phyloP scores from a whole-genome alignment of 2,113 vertebrate genomes.

The Penelope pileata region DNA sequence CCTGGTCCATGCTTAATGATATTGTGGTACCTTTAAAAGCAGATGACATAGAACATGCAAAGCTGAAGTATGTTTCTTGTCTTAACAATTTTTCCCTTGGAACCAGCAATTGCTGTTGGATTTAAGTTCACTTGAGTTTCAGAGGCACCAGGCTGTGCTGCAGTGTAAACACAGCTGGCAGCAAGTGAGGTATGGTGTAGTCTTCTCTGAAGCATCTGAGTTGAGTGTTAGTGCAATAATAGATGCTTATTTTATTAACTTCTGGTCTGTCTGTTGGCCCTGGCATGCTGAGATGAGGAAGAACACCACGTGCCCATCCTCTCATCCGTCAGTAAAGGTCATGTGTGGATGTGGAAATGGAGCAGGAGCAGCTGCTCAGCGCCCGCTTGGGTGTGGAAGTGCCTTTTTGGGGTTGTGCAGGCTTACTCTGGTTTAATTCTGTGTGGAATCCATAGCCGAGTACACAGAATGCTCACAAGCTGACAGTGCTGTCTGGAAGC shows the following conservation, averaged over 20 bases:
- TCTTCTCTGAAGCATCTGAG: slow-evolving; percentile 40
- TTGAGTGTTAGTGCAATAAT: slow-evolving; percentile 42
- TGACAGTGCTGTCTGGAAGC: neutral
- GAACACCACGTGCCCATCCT: neutral
- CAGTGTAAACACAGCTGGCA: slow-evolving; percentile 61
- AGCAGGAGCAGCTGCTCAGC: too few relatives aligned
- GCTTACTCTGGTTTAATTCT: neutral
- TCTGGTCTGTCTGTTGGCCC: neutral
- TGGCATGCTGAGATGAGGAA: neutral
- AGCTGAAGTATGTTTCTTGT: neutral
- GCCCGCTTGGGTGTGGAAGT: neutral
- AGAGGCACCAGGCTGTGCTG: slow-evolving; percentile 60
- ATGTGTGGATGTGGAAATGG: neutral
- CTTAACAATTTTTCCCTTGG: neutral
- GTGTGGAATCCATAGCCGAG: neutral
- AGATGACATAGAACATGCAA: neutral
- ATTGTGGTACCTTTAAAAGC: slow-evolving; percentile 21
- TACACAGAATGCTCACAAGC: neutral
- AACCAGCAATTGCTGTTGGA: neutral
- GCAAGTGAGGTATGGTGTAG: slow-evolving; percentile 37
- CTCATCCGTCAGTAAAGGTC: neutral
- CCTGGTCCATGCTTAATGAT: neutral
- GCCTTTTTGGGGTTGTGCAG: neutral
- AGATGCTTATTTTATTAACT: slow-evolving; percentile 56
- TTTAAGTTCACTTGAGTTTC: slow-evolving; percentile 48